A percentile compares a stretch with the other conserved stretches of the same genome.
phyloP scores from a whole-genome alignment of 2,888 invertebrate genomes.

The Phalangium opilio region DNA sequence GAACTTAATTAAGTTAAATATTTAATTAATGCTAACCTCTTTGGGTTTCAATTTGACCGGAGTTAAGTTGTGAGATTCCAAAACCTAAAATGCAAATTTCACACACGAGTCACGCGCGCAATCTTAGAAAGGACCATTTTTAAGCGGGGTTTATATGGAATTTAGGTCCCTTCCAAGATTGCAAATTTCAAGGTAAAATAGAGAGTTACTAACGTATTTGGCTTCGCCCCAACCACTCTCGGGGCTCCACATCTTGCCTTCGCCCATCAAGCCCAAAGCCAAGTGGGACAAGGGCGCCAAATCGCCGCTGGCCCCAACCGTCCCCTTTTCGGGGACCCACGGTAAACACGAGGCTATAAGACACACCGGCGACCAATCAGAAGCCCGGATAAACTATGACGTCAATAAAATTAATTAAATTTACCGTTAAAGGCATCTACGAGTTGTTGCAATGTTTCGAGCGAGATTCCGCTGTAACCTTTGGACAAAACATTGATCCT shows the following conservation, averaged over 20 bases:
- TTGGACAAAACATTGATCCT: conserved; percentile 50
- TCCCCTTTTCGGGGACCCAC: conserved; percentile 50
- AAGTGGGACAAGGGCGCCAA: conserved; percentile 48
- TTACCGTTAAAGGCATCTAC: conserved; percentile 48
- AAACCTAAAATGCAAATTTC: conserved; percentile 32
- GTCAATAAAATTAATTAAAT: conserved; percentile 13
- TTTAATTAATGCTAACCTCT: conserved; percentile 33
- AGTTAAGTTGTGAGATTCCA: conserved; percentile 40
- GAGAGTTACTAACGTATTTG: conserved; percentile 33
- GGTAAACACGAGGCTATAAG: conserved; percentile 47
- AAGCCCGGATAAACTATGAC: no score
- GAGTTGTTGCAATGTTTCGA: conserved; percentile 40
- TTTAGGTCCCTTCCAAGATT: no score
- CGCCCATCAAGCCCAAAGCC: conserved; percentile 47
- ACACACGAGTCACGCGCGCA: no score
- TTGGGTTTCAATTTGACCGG: conserved; percentile 43
- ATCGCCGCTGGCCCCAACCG: conserved; percentile 51
- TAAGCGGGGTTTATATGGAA: no score
- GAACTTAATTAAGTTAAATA: neutral
- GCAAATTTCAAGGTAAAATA: no score
- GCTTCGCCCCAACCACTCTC: conserved; percentile 46
- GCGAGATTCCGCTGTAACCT: conserved; percentile 47
- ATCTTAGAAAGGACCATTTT: no score
- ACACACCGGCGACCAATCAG: no score
- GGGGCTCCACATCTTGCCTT: conserved; percentile 51